Evolutionary conservation across 2,888 invertebrate species (phyloP).

Genomic region (Polyommatus iphigenia): DNA sequence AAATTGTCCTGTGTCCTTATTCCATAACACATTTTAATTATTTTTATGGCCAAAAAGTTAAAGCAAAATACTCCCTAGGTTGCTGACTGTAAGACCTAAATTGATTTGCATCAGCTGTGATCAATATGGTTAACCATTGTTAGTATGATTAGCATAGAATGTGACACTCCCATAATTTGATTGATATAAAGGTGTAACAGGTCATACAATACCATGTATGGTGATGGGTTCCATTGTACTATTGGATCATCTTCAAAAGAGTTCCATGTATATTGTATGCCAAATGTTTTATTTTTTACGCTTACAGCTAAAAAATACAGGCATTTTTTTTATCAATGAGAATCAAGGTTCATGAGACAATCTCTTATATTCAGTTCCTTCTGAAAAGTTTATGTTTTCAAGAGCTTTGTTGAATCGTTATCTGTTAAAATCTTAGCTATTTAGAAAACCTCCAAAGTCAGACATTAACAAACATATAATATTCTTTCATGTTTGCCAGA

Average conservation of each 20-base stretch:
- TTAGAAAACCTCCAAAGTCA: neutral
- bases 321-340: neutral
- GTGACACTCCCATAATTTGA: slow-evolving; percentile 44
- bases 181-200: slow-evolving; percentile 36
- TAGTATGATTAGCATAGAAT: slow-evolving; percentile 41
- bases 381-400: no score
- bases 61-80: neutral
- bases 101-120: neutral
- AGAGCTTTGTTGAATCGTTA: no score
- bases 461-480: neutral
- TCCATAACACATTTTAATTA: neutral
- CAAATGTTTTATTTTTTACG: neutral
- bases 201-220: slow-evolving; percentile 31
- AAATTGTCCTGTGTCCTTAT: neutral
- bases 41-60: neutral
- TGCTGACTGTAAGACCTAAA: neutral
- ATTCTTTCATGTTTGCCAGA: no score
- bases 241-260: neutral
- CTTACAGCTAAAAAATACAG: neutral
- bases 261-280: neutral
- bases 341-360: neutral
- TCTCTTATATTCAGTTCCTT: neutral
- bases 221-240: neutral
- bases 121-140: slow-evolving; percentile 31
- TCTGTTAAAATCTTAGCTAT: no score